Evolutionary conservation across 2,113 vertebrate species (phyloP).

Genomic region (Zingel zingel): DNA sequence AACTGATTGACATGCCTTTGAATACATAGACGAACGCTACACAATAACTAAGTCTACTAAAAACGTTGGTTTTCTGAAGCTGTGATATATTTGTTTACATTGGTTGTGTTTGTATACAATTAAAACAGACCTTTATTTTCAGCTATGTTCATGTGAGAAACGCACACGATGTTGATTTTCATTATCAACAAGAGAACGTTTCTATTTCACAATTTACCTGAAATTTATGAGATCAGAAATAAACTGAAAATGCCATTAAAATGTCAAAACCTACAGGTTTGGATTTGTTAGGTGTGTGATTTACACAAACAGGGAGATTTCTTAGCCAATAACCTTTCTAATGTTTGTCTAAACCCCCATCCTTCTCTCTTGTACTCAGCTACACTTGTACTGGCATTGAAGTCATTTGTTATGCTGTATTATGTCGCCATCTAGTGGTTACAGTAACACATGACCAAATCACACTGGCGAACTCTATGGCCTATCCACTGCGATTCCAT

Average conservation of each 20-base stretch:
- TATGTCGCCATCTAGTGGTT: constrained; percentile 75
- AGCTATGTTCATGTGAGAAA: background rate
- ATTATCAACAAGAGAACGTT: background rate
- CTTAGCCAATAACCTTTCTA: background rate
- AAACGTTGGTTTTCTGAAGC: background rate
- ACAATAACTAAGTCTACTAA: background rate
- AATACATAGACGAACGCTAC: background rate
- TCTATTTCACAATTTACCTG: background rate
- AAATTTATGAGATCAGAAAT: background rate
- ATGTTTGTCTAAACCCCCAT: background rate
- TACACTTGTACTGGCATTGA: background rate
- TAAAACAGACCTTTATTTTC: background rate
- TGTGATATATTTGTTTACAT: background rate
- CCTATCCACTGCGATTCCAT: background rate
- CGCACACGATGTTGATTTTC: background rate
- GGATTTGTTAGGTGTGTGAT: background rate
- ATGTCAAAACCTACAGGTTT: background rate
- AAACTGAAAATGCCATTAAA: background rate
- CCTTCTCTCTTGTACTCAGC: background rate
- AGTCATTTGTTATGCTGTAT: constrained; percentile 21
- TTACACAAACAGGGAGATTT: background rate
- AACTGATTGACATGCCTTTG: background rate
- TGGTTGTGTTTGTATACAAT: background rate
- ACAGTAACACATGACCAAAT: background rate
- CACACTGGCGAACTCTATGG: too few species aligned